Evolutionary conservation across 2,888 invertebrate species (phyloP), one percentile per base, ranked within the genome.

Genomic region (Ectemnius continuus): DNA sequence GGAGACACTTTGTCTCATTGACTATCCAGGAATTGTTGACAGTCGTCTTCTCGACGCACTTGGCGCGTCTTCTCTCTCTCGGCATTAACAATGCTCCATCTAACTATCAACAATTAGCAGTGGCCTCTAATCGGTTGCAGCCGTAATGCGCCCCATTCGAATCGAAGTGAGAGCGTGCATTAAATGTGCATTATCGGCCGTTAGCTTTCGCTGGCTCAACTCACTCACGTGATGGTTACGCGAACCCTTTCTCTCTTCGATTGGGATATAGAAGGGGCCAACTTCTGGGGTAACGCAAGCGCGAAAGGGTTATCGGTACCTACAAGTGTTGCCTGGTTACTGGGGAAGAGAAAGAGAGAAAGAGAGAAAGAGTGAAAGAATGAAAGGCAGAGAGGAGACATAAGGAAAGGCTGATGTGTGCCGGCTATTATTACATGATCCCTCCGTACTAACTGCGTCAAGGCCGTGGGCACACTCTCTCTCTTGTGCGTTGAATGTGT

Each of bases 401-500:
- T 47, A 28, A 67, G 28, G 16, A 67, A 45, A 46, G 8, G 11
- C n/a, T 76, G 63, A 63, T 59, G 67, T 65, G 67, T 65, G 46
- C 56, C 56, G 61, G 56, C 18, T 46, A 62, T 52, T n/a, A 36
- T 61, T 61, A 64, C 63, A 68, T 28, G 64, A 36, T 36, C 65
- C 59, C 65, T 57, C 45, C 63, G 71, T 73, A 79, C 79, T 79
- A 79, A 79, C 76, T 56, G 60, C 65, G 77, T 70, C 60, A 71
- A 75, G 68, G 68, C 64, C 45, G 75, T 77, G 77, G 75, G 77
- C 66, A 75, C n/a, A 52, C 14, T 68, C 45, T 64, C 14, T 68
- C 45, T 64, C 73, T 76, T 75, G 58, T 82, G 84, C 86, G 86
- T 88, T 87, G 81, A 84, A 85, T 89, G 87, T 86, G 83, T 88